Conservation (phyloP, 2,888 invertebrate species). For the Chirona hameri region DNA sequence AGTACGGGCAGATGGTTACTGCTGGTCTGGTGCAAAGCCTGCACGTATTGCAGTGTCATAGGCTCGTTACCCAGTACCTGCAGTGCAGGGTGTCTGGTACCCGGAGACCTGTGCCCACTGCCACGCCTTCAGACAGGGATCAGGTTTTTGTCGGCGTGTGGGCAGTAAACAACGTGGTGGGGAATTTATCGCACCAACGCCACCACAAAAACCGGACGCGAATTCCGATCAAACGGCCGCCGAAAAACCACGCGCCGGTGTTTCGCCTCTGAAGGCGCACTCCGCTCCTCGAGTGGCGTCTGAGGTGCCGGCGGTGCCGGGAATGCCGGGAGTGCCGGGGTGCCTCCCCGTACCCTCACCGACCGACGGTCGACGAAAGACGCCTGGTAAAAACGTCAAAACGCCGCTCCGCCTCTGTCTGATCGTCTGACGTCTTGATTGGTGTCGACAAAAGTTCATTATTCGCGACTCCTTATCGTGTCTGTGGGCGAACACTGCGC, state of each 20-base stretch:
- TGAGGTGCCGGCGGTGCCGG: too few relatives aligned
- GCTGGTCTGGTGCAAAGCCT: too few relatives aligned
- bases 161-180: background rate
- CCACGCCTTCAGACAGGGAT: background rate
- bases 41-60: too few relatives aligned
- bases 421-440: background rate
- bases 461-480: background rate
- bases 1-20: too few relatives aligned
- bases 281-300: too few relatives aligned
- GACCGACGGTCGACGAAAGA: background rate
- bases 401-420: background rate
- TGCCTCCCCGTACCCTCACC: too few relatives aligned
- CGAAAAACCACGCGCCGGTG: too few relatives aligned
- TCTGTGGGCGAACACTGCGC: background rate
- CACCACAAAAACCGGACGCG: background rate
- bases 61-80: too few relatives aligned
- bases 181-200: slow-evolving; percentile 4
- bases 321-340: too few relatives aligned
- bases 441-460: background rate
- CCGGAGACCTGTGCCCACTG: too few relatives aligned
- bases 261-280: too few relatives aligned
- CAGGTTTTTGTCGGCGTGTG: background rate
- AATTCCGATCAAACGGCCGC: background rate
- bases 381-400: background rate
- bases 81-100: too few relatives aligned